These are phyloP conservation scores for Dermatemys mawii DNA, from an alignment of 2,113 vertebrate species.

Conservation along the genomic window DNA sequence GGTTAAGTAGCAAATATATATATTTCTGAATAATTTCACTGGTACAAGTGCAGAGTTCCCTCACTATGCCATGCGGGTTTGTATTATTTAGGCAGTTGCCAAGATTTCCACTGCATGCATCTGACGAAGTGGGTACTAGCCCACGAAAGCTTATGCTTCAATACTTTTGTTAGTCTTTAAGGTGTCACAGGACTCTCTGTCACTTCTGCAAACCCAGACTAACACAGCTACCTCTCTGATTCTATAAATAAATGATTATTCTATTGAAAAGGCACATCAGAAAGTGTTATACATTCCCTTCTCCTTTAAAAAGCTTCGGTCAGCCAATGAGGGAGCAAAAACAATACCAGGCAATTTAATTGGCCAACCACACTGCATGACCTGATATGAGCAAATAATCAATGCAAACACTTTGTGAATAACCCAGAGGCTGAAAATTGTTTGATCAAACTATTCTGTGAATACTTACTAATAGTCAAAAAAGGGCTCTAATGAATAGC, in stretches of 20 bases:
- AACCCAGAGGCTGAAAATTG: rapidly evolving
- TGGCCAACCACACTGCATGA: not conserved
- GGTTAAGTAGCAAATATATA: rapidly evolving
- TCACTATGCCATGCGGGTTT: rapidly evolving
- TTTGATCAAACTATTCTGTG: rapidly evolving
- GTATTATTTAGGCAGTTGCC: rapidly evolving
- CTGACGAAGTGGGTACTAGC: no score
- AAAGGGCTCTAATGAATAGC: rapidly evolving
- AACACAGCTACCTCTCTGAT: no score
- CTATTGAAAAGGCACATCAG: rapidly evolving
- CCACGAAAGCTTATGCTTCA: no score
- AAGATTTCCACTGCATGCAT: no score
- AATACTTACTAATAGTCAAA: rapidly evolving
- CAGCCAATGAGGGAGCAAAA: rapidly evolving
- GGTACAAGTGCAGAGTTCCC: not conserved
- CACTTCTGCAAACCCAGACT: no score
- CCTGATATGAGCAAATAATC: not conserved
- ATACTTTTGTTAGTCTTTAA: no score
- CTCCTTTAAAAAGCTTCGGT: rapidly evolving
- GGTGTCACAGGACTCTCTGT: no score
- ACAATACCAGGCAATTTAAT: not conserved
- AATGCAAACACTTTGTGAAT: rapidly evolving
- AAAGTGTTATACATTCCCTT: not conserved
- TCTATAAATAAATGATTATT: rapidly evolving
- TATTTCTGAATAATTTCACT: rapidly evolving